Conservation (phyloP, 2,888 invertebrate genomes). For the Eurytoma adleriae region DNA sequence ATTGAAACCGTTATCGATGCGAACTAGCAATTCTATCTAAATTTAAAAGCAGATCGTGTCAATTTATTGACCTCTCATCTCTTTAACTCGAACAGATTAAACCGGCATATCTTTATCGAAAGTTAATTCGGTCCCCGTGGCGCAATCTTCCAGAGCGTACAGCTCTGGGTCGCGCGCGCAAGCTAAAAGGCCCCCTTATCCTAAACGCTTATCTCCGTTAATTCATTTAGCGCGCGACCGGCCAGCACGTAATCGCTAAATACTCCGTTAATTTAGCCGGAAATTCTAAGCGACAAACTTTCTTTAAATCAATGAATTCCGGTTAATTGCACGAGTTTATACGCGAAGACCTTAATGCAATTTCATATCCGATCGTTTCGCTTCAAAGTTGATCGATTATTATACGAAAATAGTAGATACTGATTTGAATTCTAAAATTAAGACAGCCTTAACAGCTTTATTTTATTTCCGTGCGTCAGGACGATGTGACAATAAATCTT, state of each 20-base stretch:
- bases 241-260: slow-evolving; percentile 21
- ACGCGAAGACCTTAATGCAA: too few relatives aligned
- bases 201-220: slow-evolving; percentile 31
- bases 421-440: too few relatives aligned
- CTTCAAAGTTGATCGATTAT: too few relatives aligned
- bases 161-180: neutral
- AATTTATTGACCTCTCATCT: neutral
- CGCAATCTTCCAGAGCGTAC: neutral
- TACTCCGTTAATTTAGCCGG: slow-evolving; percentile 22
- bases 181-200: slow-evolving; percentile 14
- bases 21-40: too few relatives aligned
- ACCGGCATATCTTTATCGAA: neutral
- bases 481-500: too few relatives aligned
- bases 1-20: too few relatives aligned
- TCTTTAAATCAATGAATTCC: neutral
- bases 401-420: too few relatives aligned
- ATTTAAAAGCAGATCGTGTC: too few relatives aligned
- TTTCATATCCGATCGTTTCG: too few relatives aligned
- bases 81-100: neutral
- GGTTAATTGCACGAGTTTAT: too few relatives aligned
- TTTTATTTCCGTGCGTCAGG: too few relatives aligned
- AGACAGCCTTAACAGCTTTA: too few relatives aligned
- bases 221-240: neutral
- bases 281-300: slow-evolving; percentile 4
- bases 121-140: slow-evolving; percentile 6